Evolutionary conservation across 2,888 invertebrate genomes (phyloP), one percentile per base, ranked within the genome.

Genomic region (Scrobipalpa costella): DNA sequence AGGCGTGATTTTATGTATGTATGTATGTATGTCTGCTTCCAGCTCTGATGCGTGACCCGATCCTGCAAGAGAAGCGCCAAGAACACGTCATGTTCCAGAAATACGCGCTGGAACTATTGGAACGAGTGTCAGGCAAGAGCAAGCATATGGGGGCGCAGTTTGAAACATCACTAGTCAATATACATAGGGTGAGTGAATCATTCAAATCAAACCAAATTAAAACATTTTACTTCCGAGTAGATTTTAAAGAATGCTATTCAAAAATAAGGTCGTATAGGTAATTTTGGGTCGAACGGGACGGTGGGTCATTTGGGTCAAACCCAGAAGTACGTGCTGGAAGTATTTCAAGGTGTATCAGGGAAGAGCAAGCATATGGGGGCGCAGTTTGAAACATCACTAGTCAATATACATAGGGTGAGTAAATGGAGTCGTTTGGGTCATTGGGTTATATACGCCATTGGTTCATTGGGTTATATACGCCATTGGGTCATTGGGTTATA

Each of bases 61-160:
- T 99, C 67, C 92, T 99, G 0, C 98, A 98, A 88, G 99, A 99
- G 86, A 98, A 98, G 84, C 93, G 98, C 0, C 95, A 96, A 70
- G 98, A 99, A 76, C 99, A 99, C 86, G 96, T 98, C 0, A 95
- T 95, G 85, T 99, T 99, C 84, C 98, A 98, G 85, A 97, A 97
- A 78, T 97, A 98, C 82, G 98, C 98, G 0, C 86, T 97, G 11
- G 97, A 98, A 75, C 86, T 99, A 47, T 92, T 99, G 66, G 98
- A 98, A 82, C 92, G 96, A 0, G 96, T 99, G 0, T 97, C 97
- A 1, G 98, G 98, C 0, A 97, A 97, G 90, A 94, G 95, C n/a
- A 96, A 96, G 73, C 94, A 96, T 40, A 94, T 94, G 73, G 94
- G 94, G 34, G 92, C 93, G 8, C 96, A 97, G 81, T 94, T 97